These are phyloP conservation scores for Mellilla xanthometata DNA, from an alignment of 2,888 invertebrate genomes.

Conservation along the genomic window DNA sequence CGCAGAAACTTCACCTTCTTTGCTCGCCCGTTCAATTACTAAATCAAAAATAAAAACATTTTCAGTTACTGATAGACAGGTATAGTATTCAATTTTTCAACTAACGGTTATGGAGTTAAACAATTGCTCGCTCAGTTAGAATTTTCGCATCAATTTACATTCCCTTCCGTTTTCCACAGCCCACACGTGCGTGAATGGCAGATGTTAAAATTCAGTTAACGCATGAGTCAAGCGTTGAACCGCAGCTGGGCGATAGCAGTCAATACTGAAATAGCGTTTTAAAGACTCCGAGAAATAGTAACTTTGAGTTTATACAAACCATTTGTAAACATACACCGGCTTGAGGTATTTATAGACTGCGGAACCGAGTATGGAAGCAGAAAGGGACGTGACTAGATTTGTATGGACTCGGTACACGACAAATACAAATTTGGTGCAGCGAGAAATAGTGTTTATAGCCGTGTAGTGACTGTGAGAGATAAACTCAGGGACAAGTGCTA, in stretches of 20 bases:
- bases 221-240: conserved; percentile 2
- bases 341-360: conserved; percentile 24
- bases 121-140: no score
- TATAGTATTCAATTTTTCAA: no score
- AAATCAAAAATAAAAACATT: no score
- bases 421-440: conserved; percentile 10
- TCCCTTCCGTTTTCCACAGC: no score
- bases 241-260: conserved; percentile 11
- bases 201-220: conserved; percentile 2
- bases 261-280: conserved; percentile 26
- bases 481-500: not conserved
- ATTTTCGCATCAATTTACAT: no score
- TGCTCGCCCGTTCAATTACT: no score
- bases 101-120: no score
- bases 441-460: not conserved
- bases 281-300: conserved; percentile 30
- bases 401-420: conserved; percentile 8
- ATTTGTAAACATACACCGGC: conserved; percentile 31
- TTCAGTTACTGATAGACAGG: no score
- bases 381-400: conserved; percentile 12
- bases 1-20: no score
- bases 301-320: conserved; percentile 30
- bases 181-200: not conserved
- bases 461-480: conserved; percentile 4
- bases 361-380: conserved; percentile 12